These are phyloP conservation scores for Hyperopisus bebe DNA, from an alignment of 2,113 vertebrate genomes.

Conservation along the genomic window DNA sequence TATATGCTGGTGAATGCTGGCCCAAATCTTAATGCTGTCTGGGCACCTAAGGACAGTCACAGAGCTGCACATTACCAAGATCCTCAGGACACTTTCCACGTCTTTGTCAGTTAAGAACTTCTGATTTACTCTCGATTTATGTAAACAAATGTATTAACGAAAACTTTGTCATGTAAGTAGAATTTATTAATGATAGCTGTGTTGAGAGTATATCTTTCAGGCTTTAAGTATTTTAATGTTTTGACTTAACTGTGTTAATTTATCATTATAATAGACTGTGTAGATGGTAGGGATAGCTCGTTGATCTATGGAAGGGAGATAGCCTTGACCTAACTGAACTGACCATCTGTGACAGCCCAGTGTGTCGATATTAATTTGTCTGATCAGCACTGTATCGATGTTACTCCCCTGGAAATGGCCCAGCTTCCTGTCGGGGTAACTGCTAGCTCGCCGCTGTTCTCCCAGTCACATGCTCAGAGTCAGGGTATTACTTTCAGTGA, in stretches of 20 bases:
- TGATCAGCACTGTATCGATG: constrained; percentile 3
- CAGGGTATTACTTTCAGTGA: neutral
- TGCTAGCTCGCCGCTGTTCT: neutral
- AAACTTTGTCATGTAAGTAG: neutral
- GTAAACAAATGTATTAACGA: neutral
- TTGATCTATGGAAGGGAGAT: neutral
- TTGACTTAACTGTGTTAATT: neutral
- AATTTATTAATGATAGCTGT: neutral
- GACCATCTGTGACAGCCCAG: neutral
- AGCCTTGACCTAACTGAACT: constrained; percentile 20
- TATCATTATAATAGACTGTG: neutral
- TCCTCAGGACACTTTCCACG: neutral
- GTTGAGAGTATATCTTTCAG: neutral
- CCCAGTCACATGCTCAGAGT: neutral
- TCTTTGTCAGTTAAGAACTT: neutral
- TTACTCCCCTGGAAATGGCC: constrained; percentile 18
- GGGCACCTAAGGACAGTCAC: too few species aligned
- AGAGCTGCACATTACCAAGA: neutral
- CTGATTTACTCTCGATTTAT: neutral
- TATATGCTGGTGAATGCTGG: neutral
- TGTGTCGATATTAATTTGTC: constrained; percentile 22
- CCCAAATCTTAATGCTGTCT: neutral
- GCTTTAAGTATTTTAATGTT: neutral
- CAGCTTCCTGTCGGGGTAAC: neutral
- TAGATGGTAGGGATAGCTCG: neutral